A percentile compares a stretch with the other conserved stretches of the same genome.
Conservation (phyloP, 2,888 invertebrate species). For the Sminthurinus aureus region DNA sequence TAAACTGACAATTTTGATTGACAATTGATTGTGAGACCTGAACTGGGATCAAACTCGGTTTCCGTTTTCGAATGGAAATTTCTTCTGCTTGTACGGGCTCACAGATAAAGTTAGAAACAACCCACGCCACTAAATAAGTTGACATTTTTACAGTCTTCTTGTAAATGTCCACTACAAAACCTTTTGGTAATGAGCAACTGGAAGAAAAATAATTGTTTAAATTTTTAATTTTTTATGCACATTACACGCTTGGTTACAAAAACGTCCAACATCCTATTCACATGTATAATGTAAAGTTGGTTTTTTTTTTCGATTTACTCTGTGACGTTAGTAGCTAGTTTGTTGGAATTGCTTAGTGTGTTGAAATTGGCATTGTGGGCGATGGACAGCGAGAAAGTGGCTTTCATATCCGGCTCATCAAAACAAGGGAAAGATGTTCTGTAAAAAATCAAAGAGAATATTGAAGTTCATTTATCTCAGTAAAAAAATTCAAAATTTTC, state of each 20-base stretch:
- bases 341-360: constrained; percentile 45
- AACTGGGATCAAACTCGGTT: not conserved
- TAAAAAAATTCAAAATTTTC: constrained; percentile 34
- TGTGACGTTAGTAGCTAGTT: not conserved
- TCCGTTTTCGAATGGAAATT: constrained; percentile 27
- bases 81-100: constrained; percentile 31
- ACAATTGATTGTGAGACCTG: too few species aligned
- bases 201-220: not conserved
- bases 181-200: constrained; percentile 25
- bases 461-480: not conserved
- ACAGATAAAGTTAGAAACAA: constrained; percentile 49
- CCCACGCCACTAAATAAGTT: constrained; percentile 50
- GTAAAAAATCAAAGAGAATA: not conserved
- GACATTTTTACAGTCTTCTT: constrained; percentile 45
- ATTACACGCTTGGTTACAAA: not conserved
- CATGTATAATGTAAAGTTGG: not conserved
- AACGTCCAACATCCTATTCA: not conserved
- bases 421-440: constrained; percentile 32
- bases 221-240: too few species aligned
- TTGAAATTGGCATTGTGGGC: constrained; percentile 38
- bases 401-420: constrained; percentile 51
- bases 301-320: not conserved
- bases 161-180: constrained; percentile 49
- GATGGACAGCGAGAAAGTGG: constrained; percentile 45
- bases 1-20: too few species aligned